Conservation (phyloP, 2,888 invertebrate species). For the Digitonthophagus gazella region DNA sequence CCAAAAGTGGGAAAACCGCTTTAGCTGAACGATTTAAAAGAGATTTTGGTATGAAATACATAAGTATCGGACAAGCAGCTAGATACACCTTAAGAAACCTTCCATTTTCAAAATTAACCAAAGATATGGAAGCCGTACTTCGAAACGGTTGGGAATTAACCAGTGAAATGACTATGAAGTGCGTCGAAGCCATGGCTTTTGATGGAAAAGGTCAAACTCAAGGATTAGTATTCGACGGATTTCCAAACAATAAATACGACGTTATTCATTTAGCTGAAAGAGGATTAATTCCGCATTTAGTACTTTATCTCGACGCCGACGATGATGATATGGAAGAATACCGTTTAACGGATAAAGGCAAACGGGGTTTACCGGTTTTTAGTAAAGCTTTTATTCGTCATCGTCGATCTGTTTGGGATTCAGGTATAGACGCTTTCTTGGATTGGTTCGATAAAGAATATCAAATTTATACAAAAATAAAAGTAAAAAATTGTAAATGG, state of each 20-base stretch:
- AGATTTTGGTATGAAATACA: slow-evolving; percentile 56
- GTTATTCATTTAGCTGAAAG: slow-evolving; percentile 52
- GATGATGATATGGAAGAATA: slow-evolving; percentile 49
- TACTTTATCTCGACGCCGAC: slow-evolving; percentile 55
- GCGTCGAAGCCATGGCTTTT: slow-evolving; percentile 55
- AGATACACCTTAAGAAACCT: slow-evolving; percentile 54
- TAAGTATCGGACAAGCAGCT: slow-evolving; percentile 58
- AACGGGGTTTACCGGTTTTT: slow-evolving; percentile 38
- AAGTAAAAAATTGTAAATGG: slow-evolving; percentile 58
- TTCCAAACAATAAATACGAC: slow-evolving; percentile 57
- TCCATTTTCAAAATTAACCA: slow-evolving; percentile 55
- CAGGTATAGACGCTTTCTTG: slow-evolving; percentile 46
- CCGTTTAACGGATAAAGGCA: slow-evolving; percentile 47
- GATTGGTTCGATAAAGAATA: slow-evolving; percentile 56
- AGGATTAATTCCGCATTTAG: slow-evolving; percentile 59
- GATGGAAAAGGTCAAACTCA: slow-evolving; percentile 54
- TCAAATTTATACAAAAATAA: slow-evolving; percentile 56
- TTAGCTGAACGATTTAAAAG: slow-evolving; percentile 57
- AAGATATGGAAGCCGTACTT: slow-evolving; percentile 49
- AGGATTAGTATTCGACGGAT: slow-evolving; percentile 65
- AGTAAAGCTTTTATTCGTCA: slow-evolving; percentile 47
- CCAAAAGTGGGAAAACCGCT: slow-evolving; percentile 62
- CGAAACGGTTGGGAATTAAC: slow-evolving; percentile 51
- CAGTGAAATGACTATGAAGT: slow-evolving; percentile 53
- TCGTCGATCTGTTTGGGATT: slow-evolving; percentile 52